phyloP scores from a whole-genome alignment of 2,113 vertebrate genomes.

The Amphilophus citrinellus region DNA sequence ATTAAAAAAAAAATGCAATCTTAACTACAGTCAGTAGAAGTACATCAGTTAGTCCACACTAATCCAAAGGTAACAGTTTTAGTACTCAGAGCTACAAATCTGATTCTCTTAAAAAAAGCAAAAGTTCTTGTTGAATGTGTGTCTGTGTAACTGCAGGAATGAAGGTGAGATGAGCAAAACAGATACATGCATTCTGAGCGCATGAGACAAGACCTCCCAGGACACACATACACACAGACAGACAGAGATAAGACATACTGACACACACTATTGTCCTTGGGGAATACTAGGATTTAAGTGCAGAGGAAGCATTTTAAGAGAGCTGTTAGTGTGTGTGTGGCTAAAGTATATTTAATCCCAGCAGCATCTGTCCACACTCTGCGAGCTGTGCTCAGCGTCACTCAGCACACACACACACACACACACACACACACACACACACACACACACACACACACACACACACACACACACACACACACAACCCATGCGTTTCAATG shows the following conservation, averaged over 20 bases:
- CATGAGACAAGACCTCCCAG: conserved; percentile 53
- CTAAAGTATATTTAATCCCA: conserved; percentile 48
- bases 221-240: neutral
- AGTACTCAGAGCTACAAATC: neutral
- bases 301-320: conserved; percentile 68
- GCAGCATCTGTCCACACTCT: conserved; percentile 47
- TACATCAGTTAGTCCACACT: neutral
- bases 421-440: conserved; percentile 1
- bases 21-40: neutral
- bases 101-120: neutral
- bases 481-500: neutral
- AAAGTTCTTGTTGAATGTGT: neutral
- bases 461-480: conserved; percentile 10
- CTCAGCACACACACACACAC: conserved; percentile 41
- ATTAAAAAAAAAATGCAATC: too few species aligned
- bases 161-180: conserved; percentile 21
- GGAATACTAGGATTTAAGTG: conserved; percentile 58
- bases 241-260: conserved; percentile 47
- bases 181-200: conserved; percentile 24
- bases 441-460: neutral
- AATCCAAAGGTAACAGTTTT: neutral
- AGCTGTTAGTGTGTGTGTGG: conserved; percentile 37
- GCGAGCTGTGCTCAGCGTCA: conserved; percentile 52
- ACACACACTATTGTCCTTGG: conserved; percentile 31
- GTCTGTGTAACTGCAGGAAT: conserved; percentile 24